Evolutionary conservation across 2,888 invertebrate species (phyloP).

Genomic region (Taphrorychus bicolor): DNA sequence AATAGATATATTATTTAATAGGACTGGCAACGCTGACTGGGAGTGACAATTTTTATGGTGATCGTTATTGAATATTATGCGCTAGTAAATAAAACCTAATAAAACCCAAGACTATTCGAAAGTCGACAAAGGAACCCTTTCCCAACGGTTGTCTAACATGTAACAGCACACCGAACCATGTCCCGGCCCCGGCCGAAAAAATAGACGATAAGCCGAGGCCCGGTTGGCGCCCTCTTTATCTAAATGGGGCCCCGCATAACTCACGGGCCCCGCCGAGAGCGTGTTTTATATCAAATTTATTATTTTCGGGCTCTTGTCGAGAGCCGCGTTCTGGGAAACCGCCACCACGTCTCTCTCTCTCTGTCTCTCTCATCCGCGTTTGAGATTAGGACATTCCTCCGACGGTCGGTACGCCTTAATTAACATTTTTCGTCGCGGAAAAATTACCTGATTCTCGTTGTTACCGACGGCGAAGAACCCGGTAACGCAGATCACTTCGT

Average conservation of each 20-base stretch:
- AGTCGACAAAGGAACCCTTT: neutral
- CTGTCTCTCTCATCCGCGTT: too few species aligned
- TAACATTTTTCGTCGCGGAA: constrained; percentile 12
- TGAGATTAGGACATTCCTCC: constrained; percentile 5
- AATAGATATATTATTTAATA: too few species aligned
- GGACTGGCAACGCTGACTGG: too few species aligned
- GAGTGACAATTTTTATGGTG: too few species aligned
- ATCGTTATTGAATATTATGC: too few species aligned
- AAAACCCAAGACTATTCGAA: neutral
- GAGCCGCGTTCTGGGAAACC: constrained; percentile 26
- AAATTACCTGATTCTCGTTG: constrained; percentile 75
- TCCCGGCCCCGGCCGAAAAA: constrained; percentile 12
- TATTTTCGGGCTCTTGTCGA: constrained; percentile 26
- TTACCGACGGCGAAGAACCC: constrained; percentile 86
- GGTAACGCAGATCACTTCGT: constrained; percentile 80
- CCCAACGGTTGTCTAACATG: neutral
- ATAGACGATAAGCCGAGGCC: constrained; percentile 29
- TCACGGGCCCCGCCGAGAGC: constrained; percentile 34
- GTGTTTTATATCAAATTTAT: constrained; percentile 42
- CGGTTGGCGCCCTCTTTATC: constrained; percentile 51
- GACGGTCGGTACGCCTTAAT: constrained; percentile 17
- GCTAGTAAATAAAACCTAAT: neutral
- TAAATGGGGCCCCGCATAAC: constrained; percentile 46
- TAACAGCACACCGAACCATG: constrained; percentile 25
- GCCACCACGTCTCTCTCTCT: too few species aligned